Evolutionary conservation across 2,113 vertebrate species (phyloP).

Genomic region (Toxostoma redivivum): DNA sequence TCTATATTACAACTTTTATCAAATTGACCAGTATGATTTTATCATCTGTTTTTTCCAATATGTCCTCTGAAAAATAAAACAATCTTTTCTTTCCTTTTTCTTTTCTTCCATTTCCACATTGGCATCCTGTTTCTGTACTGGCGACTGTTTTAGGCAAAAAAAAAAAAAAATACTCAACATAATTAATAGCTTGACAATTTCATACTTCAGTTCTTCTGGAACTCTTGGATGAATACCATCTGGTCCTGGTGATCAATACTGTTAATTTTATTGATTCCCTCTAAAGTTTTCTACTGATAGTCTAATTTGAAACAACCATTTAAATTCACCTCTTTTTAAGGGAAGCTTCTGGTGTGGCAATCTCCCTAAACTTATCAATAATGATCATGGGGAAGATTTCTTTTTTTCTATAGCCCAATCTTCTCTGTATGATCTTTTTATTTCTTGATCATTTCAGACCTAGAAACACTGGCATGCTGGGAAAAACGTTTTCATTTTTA

Average conservation of each 20-base stretch:
- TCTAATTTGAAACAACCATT: neutral
- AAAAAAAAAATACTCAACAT: neutral
- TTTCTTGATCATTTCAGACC: conserved; percentile 1
- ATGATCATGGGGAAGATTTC: neutral
- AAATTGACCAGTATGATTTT: neutral
- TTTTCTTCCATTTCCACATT: neutral
- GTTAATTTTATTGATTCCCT: neutral
- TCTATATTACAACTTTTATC: neutral
- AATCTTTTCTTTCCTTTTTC: neutral
- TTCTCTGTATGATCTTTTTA: neutral
- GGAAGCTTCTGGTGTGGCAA: neutral
- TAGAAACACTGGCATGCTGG: neutral
- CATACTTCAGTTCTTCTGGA: neutral
- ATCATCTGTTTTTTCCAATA: neutral
- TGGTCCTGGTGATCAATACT: neutral
- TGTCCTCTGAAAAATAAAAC: neutral
- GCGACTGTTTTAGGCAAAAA: neutral
- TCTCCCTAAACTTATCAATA: neutral
- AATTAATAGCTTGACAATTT: neutral
- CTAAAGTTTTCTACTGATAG: neutral
- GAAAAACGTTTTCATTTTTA: neutral
- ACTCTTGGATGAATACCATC: neutral
- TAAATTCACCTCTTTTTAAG: neutral
- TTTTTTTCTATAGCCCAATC: neutral
- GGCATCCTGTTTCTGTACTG: neutral